Evolutionary conservation across 2,888 invertebrate species (phyloP).

Genomic region (Suillia variegata): DNA sequence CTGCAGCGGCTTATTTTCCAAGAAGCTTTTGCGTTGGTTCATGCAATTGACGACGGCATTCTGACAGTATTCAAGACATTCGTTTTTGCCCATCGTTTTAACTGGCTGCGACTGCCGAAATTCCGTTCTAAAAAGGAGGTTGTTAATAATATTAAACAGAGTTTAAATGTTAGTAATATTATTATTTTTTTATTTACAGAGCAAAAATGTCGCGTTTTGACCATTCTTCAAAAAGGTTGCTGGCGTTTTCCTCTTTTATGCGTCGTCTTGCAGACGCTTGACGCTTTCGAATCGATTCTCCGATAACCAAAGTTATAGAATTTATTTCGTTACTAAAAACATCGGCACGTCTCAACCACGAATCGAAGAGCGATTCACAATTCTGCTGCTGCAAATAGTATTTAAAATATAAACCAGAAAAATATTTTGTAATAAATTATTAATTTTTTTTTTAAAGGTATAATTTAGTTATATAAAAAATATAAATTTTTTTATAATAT

Average conservation of each 20-base stretch:
- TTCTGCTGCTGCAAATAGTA: too few relatives aligned
- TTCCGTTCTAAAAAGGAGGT: not conserved
- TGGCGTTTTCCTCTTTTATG: constrained; percentile 25
- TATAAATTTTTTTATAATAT: too few relatives aligned
- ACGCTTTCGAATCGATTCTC: not conserved
- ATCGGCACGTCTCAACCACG: not conserved
- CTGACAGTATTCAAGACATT: constrained; percentile 15
- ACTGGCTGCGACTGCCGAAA: not conserved
- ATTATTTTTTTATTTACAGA: constrained; percentile 39
- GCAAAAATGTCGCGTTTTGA: constrained; percentile 29
- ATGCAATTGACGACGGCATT: constrained; percentile 25
- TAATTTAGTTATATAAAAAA: too few relatives aligned
- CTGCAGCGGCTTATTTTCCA: not conserved
- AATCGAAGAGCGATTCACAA: constrained; percentile 2
- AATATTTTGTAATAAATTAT: too few relatives aligned
- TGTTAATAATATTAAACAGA: too few relatives aligned
- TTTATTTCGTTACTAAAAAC: not conserved
- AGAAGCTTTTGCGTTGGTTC: constrained; percentile 22
- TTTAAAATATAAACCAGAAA: too few relatives aligned
- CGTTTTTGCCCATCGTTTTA: not conserved
- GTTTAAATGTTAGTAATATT: too few relatives aligned
- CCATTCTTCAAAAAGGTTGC: constrained; percentile 21
- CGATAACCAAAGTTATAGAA: too few relatives aligned
- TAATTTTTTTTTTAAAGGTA: too few relatives aligned
- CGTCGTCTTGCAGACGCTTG: constrained; percentile 28